phyloP scores from a whole-genome alignment of 2,888 invertebrate species.

The Megaustenia siamemsis region DNA sequence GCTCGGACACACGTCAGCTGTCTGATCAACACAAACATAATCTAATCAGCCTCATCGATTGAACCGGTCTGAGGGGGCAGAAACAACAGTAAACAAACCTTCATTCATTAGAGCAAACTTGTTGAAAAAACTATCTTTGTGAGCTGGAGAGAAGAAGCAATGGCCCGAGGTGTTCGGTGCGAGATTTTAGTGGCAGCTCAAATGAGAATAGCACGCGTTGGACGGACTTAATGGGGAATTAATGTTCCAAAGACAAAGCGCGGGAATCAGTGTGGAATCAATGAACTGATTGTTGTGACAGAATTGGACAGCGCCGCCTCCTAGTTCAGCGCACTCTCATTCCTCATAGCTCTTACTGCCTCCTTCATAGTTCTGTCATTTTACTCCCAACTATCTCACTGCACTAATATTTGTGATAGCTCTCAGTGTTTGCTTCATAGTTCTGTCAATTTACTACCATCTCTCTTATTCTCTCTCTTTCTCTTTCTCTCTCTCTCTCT shows the following conservation, averaged over 20 bases:
- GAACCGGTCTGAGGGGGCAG: too few species aligned
- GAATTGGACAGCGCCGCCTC: neutral
- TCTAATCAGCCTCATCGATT: neutral
- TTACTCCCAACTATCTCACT: too few species aligned
- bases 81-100: neutral
- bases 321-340: too few species aligned
- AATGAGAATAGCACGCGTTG: neutral
- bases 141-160: neutral
- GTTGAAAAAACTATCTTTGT: neutral
- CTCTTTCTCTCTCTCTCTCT: too few species aligned
- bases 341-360: too few species aligned
- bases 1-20: neutral
- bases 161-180: slow-evolving; percentile 13
- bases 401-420: too few species aligned
- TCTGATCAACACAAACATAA: neutral
- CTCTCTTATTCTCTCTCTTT: too few species aligned
- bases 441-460: too few species aligned
- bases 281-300: neutral
- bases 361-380: too few species aligned
- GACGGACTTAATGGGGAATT: neutral
- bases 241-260: neutral
- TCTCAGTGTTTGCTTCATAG: too few species aligned
- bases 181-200: neutral
- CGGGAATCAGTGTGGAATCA: neutral
- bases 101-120: neutral